Base-by-base conservation (phyloP, 2,113 vertebrate species). In the Chaetodon trifascialis region DNA sequence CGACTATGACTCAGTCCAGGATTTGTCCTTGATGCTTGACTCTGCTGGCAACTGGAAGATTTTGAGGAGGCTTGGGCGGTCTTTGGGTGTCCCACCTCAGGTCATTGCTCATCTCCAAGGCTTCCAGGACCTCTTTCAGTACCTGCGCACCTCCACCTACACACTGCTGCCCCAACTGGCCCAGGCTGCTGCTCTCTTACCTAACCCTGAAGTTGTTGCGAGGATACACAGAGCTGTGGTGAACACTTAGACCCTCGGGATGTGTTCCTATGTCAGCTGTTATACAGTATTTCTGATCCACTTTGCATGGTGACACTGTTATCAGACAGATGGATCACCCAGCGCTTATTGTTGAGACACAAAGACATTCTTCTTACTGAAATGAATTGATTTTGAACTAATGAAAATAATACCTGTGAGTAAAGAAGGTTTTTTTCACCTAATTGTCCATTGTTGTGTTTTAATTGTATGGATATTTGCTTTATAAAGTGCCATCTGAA, bases 51-150 rank as follows among this genome's bases (percentile, higher is more conserved):
- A 73, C 72, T 71, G 60, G 23, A 30, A 69, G 36, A 23, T 63
- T 44, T 36, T 91, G 58, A 83, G 73, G 63, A 86, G 85, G 1
- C 75, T 89, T 14, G 91, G 86, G 2, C 47, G 66, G 25, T 88
- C 86, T 63, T 54, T 94, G 46, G 90, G 88, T 8, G 84, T 93
- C 71, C 80, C 88, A 1, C 87, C 89, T 59, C 90, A 89, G 73
- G 69, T 94, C 56, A 62, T 87, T 1, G 11, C 49, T 60, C 91
- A 91, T 77, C 73, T 94, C 38, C 71, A 49, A 15, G 73, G 87
- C 66, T 94, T 94, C 77, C 89, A 88, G 78, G 92, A 94, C 30
- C 89, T 95, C 55, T 94, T 94, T 67, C 89, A 89, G 56, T 93
- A 93, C 69, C 90, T 94, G 59, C 76, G 88, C 58, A 93, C 93